Conservation (phyloP, 2,113 vertebrate species). For the Gnathonemus echidnorhynchus region DNA sequence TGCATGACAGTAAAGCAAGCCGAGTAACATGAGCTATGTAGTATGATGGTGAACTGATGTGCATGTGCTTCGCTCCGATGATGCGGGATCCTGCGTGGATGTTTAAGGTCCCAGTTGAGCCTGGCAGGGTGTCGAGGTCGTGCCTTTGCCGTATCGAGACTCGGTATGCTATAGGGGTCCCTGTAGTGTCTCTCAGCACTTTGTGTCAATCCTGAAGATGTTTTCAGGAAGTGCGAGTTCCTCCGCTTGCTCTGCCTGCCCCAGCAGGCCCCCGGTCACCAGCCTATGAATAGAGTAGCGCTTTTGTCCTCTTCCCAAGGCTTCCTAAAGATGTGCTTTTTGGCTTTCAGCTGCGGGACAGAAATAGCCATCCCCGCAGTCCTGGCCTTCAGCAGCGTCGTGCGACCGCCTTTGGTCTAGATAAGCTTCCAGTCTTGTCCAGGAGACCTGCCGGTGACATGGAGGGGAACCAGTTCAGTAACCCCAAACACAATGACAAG, state of each 20-base stretch:
- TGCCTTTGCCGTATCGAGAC: no score
- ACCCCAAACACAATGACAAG: slow-evolving; percentile 41
- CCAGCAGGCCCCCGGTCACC: not conserved
- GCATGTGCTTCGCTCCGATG: not conserved
- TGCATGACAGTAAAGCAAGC: slow-evolving; percentile 49
- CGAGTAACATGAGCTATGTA: not conserved
- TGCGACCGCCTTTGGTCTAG: slow-evolving; percentile 31
- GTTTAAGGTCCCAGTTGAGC: no score
- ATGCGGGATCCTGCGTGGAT: not conserved
- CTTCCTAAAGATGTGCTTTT: slow-evolving; percentile 28
- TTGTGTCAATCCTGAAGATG: slow-evolving; percentile 38
- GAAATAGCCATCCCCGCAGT: slow-evolving; percentile 16
- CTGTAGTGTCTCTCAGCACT: not conserved
- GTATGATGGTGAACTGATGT: not conserved
- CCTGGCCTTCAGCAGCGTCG: slow-evolving; percentile 30
- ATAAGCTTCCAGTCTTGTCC: slow-evolving; percentile 38
- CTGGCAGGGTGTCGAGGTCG: not conserved
- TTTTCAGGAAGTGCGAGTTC: slow-evolving; percentile 29
- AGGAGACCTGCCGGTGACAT: slow-evolving; percentile 40
- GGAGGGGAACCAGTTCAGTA: slow-evolving; percentile 14
- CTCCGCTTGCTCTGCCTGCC: not conserved
- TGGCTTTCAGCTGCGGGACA: slow-evolving; percentile 4
- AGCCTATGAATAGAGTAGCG: slow-evolving; percentile 12
- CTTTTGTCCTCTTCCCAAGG: slow-evolving; percentile 15
- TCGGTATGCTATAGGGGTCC: not conserved